Evolutionary conservation across 2,888 invertebrate species (phyloP).

Genomic region (Galerucella pusilla): DNA sequence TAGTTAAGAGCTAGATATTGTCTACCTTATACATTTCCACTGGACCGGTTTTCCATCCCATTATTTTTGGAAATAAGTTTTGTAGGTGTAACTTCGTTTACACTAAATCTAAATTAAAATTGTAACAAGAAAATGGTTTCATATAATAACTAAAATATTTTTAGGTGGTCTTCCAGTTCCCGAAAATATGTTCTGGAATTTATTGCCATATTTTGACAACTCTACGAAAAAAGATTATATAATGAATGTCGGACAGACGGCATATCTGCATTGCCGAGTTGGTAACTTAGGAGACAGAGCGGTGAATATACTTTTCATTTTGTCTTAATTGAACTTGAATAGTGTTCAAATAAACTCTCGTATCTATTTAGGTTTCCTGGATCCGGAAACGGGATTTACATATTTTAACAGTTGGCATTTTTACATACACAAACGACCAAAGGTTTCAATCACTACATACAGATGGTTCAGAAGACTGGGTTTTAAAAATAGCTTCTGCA

Average conservation of each 20-base stretch:
- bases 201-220: slow-evolving; percentile 90
- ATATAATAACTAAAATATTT: not conserved
- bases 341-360: not conserved
- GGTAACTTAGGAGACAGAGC: slow-evolving; percentile 89
- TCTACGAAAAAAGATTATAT: slow-evolving; percentile 85
- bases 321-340: not conserved
- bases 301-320: slow-evolving; percentile 70
- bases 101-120: too few species aligned
- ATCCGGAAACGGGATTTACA: slow-evolving; percentile 86
- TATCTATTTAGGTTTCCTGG: slow-evolving; percentile 79
- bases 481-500: slow-evolving; percentile 76
- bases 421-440: slow-evolving; percentile 80
- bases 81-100: too few species aligned
- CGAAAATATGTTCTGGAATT: slow-evolving; percentile 65
- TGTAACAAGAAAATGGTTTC: too few species aligned
- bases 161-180: slow-evolving; percentile 58
- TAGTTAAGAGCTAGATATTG: too few species aligned
- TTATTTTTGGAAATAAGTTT: too few species aligned
- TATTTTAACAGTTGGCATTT: slow-evolving; percentile 77
- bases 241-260: slow-evolving; percentile 88
- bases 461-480: slow-evolving; percentile 80
- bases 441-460: slow-evolving; percentile 77
- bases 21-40: too few species aligned
- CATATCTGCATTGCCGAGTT: slow-evolving; percentile 86
- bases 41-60: too few species aligned